A percentile compares a stretch with the other conserved stretches of the same genome.
These are phyloP conservation scores for Nettapus auritus DNA, from an alignment of 2,113 vertebrate species.

Conservation along the genomic window DNA sequence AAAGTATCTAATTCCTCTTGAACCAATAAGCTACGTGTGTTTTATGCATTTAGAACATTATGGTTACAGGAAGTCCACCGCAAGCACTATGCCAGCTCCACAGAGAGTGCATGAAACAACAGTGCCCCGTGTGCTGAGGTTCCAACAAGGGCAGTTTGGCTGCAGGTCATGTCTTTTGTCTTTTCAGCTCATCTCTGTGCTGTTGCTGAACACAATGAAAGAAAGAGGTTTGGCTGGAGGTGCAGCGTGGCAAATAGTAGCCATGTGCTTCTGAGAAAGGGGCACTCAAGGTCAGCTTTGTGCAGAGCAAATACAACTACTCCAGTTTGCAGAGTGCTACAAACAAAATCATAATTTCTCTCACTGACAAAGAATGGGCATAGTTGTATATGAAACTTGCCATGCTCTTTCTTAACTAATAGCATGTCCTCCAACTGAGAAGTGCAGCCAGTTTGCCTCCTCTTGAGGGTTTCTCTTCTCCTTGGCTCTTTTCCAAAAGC, in stretches of 20 bases:
- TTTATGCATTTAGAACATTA: neutral
- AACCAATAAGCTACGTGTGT: neutral
- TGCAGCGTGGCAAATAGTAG: neutral
- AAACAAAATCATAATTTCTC: neutral
- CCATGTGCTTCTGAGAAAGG: neutral
- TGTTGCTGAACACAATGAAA: neutral
- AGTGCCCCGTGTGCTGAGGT: rapidly evolving
- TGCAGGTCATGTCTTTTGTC: neutral
- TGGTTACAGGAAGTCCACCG: neutral
- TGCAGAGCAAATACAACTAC: neutral
- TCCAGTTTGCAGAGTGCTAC: neutral
- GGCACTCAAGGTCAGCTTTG: neutral
- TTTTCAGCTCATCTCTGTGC: neutral
- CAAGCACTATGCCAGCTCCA: neutral
- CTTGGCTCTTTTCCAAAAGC: neutral
- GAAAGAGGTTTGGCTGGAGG: neutral
- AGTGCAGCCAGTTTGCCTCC: neutral
- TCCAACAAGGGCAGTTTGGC: neutral
- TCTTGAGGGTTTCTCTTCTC: neutral
- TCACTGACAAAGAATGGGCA: neutral
- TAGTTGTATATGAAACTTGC: neutral
- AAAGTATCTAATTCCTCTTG: neutral
- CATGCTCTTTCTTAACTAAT: neutral
- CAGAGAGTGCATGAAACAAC: rapidly evolving
- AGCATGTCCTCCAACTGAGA: neutral